Base-by-base conservation (phyloP, 1,140 invertebrate species). In the Drosophila funebris region DNA sequence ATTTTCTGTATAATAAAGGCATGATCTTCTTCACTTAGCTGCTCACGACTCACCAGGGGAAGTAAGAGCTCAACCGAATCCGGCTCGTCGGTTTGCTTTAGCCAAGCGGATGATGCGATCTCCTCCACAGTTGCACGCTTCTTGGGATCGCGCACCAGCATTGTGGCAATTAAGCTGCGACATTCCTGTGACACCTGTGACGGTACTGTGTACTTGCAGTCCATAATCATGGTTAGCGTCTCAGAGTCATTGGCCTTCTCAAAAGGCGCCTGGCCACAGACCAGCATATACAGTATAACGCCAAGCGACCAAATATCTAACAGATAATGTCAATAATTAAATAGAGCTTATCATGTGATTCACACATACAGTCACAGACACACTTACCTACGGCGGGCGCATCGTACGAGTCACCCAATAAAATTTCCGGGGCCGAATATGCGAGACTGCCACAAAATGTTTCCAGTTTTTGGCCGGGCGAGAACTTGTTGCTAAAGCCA, bases 201-300 rank as follows among this genome's bases (percentile, higher is more conserved):
- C 57, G 98, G 98, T 81, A 99, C 96, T 48, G 96, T 96, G 91
- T 99, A 99, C 94, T 99, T 99, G 93, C 98, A 99, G 92, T 99
- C 99, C 97, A 99, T 98, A 71, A 99, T 99, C 97, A 99, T 99
- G 1, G 98, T 99, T 11, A 99, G 93, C 0, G 99, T 99, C 94
- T 99, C 99, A 89, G 97, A 99, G 92, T 99, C 99, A 93, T 99
- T 99, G 18, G 98, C 98, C 93, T 99, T 98, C 93, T 99, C 98
- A 92, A 99, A 99, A 11, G 99, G 99, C 11, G 98, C 96, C 90
- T 97, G 95, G 11, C 99, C 99, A 93, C 97, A 98, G 1, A 99
- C 98, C 78, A 99, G 93, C 98, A 99, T 99, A 92, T 98, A 99
- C 20, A 99, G 93, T 89, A 99, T 99, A 2, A 99, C 99, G 39